Evolutionary conservation across 2,113 vertebrate species (phyloP).

Genomic region (Atrichornis clamosus): DNA sequence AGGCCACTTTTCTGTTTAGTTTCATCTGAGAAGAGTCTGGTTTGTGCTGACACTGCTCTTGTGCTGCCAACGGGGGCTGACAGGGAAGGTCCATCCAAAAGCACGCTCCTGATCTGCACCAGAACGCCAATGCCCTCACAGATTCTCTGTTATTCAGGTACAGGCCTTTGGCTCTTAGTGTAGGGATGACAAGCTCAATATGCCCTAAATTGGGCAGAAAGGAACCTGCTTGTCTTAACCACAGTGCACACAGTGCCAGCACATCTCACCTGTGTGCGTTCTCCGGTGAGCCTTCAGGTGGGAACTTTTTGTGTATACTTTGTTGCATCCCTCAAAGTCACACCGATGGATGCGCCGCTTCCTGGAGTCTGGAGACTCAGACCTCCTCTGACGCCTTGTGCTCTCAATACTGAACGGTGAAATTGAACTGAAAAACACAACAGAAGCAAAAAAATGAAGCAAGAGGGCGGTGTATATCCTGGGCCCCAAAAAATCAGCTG

Average conservation of each 20-base stretch:
- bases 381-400: constrained; percentile 92
- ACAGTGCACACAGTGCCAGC: neutral
- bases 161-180: neutral
- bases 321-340: constrained; percentile 99
- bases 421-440: constrained; percentile 84
- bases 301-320: constrained; percentile 99
- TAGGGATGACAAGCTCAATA: neutral
- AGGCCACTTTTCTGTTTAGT: neutral
- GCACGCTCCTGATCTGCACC: neutral
- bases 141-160: neutral
- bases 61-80: neutral
- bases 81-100: neutral
- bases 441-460: neutral
- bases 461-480: neutral
- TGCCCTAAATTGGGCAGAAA: neutral
- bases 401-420: constrained; percentile 98
- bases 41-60: neutral
- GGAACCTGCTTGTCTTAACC: neutral
- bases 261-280: constrained; percentile 90
- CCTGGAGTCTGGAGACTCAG: constrained; percentile 96
- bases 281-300: constrained; percentile 98
- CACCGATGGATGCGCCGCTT: constrained; percentile 98
- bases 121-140: neutral
- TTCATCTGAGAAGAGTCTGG: neutral
- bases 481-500: neutral